These are phyloP conservation scores for Spheniscus mendiculus DNA, from an alignment of 2,113 vertebrate genomes.

Conservation along the genomic window DNA sequence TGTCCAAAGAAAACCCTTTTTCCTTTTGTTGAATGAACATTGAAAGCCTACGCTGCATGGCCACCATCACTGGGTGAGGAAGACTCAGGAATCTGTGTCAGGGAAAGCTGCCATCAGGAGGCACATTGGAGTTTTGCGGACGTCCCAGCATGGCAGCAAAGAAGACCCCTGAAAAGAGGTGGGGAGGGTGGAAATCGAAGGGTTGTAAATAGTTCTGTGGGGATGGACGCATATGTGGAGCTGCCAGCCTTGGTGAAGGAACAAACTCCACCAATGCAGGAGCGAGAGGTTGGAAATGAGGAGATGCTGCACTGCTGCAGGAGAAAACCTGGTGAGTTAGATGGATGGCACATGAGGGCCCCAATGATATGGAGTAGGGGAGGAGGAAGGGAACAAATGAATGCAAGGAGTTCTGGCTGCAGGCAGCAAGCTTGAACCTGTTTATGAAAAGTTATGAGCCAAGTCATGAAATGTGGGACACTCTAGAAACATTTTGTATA, in stretches of 20 bases:
- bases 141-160: neutral
- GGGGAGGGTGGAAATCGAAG: neutral
- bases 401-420: neutral
- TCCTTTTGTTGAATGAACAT: neutral
- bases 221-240: neutral
- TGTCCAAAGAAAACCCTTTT: neutral
- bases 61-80: neutral
- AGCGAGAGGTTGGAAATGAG: neutral
- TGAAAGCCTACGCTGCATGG: neutral
- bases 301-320: neutral
- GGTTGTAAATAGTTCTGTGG: neutral
- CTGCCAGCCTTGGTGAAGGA: neutral
- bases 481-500: neutral
- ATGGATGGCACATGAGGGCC: neutral
- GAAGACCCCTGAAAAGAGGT: neutral
- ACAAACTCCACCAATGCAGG: neutral
- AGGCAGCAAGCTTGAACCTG: neutral
- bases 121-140: neutral
- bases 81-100: neutral
- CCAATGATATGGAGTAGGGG: rapidly evolving
- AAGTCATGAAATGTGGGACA: neutral
- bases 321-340: neutral
- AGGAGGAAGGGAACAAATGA: neutral
- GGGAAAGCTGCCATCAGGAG: neutral
- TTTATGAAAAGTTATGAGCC: neutral